A percentile compares a stretch with the other conserved stretches of the same genome.
These are phyloP conservation scores for Mythimna ferrago DNA, from an alignment of 2,888 invertebrate genomes.

Conservation along the genomic window DNA sequence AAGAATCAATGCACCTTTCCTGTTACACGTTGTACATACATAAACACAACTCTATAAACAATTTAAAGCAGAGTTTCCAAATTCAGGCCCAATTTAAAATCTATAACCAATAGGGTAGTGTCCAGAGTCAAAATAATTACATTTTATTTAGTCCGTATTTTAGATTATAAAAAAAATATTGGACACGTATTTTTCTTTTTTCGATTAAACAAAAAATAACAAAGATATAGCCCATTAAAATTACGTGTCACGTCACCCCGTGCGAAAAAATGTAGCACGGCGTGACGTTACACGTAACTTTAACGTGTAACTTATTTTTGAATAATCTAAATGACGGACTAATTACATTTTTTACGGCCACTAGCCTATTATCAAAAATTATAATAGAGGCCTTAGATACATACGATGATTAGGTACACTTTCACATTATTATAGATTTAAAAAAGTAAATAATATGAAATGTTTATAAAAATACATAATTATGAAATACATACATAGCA, in stretches of 20 bases:
- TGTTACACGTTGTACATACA: not conserved
- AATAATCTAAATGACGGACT: too few relatives aligned
- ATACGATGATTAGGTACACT: not conserved
- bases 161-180: too few relatives aligned
- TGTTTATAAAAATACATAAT: not conserved
- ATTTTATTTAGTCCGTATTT: too few relatives aligned
- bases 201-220: too few relatives aligned
- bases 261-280: too few relatives aligned
- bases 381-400: constrained; percentile 1
- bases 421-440: not conserved
- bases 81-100: not conserved
- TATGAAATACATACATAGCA: not conserved
- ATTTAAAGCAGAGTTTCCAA: not conserved
- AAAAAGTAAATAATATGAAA: constrained; percentile 2
- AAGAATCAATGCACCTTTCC: not conserved
- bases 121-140: too few relatives aligned
- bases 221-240: too few relatives aligned
- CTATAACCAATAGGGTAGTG: not conserved
- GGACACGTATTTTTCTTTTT: too few relatives aligned
- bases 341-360: too few relatives aligned
- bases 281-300: too few relatives aligned
- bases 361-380: not conserved
- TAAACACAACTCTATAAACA: not conserved
- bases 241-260: too few relatives aligned
- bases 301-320: too few relatives aligned